phyloP scores from a whole-genome alignment of 1,140 invertebrate genomes.

The Patella vulgata region DNA sequence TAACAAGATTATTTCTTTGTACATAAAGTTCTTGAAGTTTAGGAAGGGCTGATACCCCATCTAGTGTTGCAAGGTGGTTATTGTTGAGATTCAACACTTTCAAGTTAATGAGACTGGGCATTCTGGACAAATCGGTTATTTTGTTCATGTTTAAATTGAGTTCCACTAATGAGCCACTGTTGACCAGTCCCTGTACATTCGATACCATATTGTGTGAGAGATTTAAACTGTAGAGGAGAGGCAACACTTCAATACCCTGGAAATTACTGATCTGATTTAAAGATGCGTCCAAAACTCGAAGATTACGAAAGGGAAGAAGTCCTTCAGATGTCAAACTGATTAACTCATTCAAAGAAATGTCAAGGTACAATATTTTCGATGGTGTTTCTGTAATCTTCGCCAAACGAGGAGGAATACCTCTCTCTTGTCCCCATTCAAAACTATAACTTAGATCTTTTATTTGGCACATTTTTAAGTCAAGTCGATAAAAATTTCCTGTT shows the following conservation, averaged over 20 bases:
- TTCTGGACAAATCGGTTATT: conserved; percentile 48
- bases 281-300: conserved; percentile 58
- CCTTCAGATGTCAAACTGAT: conserved; percentile 45
- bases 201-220: conserved; percentile 58
- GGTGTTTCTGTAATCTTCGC: conserved; percentile 49
- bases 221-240: conserved; percentile 48
- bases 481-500: conserved; percentile 45
- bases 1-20: conserved; percentile 56
- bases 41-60: conserved; percentile 58
- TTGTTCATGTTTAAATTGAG: conserved; percentile 59
- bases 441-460: conserved; percentile 45
- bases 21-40: conserved; percentile 55
- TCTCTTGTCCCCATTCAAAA: conserved; percentile 57
- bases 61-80: conserved; percentile 56
- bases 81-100: conserved; percentile 54
- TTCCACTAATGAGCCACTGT: conserved; percentile 41
- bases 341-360: conserved; percentile 62
- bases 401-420: conserved; percentile 22
- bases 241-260: conserved; percentile 53
- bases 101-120: conserved; percentile 56
- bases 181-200: conserved; percentile 42
- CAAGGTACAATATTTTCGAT: conserved; percentile 49
- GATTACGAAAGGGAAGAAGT: conserved; percentile 49
- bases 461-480: conserved; percentile 62
- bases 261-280: conserved; percentile 59